Conservation (phyloP, 2,888 invertebrate genomes). For the Cataglyphis altisquamis region DNA sequence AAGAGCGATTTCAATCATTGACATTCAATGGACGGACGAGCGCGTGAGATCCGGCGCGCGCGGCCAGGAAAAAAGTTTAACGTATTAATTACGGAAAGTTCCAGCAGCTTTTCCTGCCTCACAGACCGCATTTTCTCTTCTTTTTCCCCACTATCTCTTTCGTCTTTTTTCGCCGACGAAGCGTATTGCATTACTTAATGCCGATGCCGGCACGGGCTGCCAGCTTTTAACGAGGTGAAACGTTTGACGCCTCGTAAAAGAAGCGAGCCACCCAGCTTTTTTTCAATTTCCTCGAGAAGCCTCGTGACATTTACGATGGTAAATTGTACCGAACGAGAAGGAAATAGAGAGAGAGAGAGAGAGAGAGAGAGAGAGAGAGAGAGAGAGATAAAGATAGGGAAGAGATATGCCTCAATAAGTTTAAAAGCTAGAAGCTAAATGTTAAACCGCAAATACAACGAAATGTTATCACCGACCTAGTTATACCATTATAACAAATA, state of each 20-base stretch:
- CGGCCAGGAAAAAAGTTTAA: slow-evolving; percentile 71
- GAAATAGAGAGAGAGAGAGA: background rate
- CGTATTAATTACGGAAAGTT: slow-evolving; percentile 78
- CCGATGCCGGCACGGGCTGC: slow-evolving; percentile 73
- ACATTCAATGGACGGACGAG: slow-evolving; percentile 69
- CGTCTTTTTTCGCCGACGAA: slow-evolving; percentile 65
- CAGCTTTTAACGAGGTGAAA: slow-evolving; percentile 76
- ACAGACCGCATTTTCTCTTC: slow-evolving; percentile 31
- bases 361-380: background rate
- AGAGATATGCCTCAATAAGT: background rate
- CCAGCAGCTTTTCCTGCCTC: slow-evolving; percentile 42
- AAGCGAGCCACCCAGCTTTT: slow-evolving; percentile 59
- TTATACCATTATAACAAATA: background rate
- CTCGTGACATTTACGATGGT: slow-evolving; percentile 63
- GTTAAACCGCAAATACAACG: background rate
- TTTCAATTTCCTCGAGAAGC: slow-evolving; percentile 64
- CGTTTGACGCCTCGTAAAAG: slow-evolving; percentile 77
- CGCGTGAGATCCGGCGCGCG: slow-evolving; percentile 66
- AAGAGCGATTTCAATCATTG: slow-evolving; percentile 76
- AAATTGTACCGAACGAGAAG: slow-evolving; percentile 44
- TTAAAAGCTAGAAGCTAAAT: slow-evolving; percentile 7
- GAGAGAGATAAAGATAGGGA: background rate
- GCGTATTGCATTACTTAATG: slow-evolving; percentile 76
- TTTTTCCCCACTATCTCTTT: slow-evolving; percentile 43
- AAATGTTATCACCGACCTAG: background rate